phyloP scores from a whole-genome alignment of 2,113 vertebrate genomes.

The Rhineura floridana region DNA sequence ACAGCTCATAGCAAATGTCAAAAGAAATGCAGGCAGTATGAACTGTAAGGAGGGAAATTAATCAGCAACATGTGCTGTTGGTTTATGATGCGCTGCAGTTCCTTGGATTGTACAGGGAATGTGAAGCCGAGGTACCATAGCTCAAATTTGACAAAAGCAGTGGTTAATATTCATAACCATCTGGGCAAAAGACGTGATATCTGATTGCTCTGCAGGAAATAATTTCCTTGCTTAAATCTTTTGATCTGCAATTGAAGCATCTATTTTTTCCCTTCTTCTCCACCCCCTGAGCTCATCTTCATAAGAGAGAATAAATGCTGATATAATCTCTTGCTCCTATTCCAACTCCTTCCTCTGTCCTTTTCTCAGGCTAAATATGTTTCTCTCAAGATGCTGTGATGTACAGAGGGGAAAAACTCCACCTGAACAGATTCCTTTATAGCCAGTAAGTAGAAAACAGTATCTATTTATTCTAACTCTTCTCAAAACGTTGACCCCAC shows the following conservation, averaged over 20 bases:
- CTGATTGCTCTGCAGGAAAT: constrained; percentile 50
- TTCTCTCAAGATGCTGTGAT: neutral
- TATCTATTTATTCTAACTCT: neutral
- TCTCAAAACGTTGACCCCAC: neutral
- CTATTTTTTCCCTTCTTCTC: constrained; percentile 21
- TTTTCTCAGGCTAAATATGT: neutral
- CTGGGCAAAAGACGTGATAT: constrained; percentile 43
- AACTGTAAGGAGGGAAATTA: constrained; percentile 34
- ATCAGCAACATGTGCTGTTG: constrained; percentile 36
- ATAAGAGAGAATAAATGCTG: constrained; percentile 20
- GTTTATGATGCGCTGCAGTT: constrained; percentile 38
- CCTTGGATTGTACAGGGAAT: constrained; percentile 13
- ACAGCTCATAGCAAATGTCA: constrained; percentile 40
- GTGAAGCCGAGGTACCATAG: constrained; percentile 4
- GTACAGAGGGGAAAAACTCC: neutral
- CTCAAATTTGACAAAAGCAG: constrained; percentile 48
- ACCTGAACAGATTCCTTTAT: neutral
- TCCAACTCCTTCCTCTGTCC: neutral
- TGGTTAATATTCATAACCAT: constrained; percentile 53
- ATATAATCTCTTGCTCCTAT: neutral
- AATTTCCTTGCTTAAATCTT: constrained; percentile 30
- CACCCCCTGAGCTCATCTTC: neutral
- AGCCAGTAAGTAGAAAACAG: neutral
- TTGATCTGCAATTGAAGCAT: neutral
- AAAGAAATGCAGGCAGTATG: constrained; percentile 29